Conservation (phyloP, 2,888 invertebrate species). For the Andrena bucephala region DNA sequence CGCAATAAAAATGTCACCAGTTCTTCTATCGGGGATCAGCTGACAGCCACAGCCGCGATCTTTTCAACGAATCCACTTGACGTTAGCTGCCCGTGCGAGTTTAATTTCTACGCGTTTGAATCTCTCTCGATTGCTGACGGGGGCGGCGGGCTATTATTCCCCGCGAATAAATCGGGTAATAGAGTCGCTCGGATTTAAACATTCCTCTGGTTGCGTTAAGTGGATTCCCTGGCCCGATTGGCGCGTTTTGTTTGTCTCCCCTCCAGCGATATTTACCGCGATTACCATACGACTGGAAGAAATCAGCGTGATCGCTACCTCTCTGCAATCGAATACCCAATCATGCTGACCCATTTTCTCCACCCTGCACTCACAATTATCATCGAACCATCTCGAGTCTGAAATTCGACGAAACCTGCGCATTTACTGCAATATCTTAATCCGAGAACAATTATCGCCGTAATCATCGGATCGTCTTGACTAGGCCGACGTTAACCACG, state of each 20-base stretch:
- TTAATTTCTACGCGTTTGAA: constrained; percentile 31
- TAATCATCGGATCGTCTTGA: constrained; percentile 41
- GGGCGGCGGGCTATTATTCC: constrained; percentile 23
- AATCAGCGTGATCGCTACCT: neutral
- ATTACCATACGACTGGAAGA: constrained; percentile 23
- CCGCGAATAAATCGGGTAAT: constrained; percentile 8
- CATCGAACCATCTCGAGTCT: neutral
- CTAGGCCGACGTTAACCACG: constrained; percentile 44
- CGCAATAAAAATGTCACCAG: constrained; percentile 30
- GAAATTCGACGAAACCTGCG: neutral
- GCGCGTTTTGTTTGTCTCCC: constrained; percentile 34
- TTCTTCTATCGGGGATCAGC: constrained; percentile 38
- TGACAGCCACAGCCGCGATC: constrained; percentile 16
- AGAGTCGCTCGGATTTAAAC: constrained; percentile 13
- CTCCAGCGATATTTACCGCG: neutral
- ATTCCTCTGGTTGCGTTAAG: neutral
- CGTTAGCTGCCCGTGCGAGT: constrained; percentile 15
- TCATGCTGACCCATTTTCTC: too few relatives aligned
- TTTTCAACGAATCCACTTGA: constrained; percentile 18
- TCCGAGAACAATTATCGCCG: neutral
- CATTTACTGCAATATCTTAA: neutral
- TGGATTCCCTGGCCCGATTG: constrained; percentile 10
- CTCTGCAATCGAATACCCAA: neutral
- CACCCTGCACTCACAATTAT: neutral
- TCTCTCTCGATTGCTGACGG: neutral